Evolutionary conservation across 2,797 vertebrate genomes (phyloP).

Genomic region (Phoxinus dragarum): DNA sequence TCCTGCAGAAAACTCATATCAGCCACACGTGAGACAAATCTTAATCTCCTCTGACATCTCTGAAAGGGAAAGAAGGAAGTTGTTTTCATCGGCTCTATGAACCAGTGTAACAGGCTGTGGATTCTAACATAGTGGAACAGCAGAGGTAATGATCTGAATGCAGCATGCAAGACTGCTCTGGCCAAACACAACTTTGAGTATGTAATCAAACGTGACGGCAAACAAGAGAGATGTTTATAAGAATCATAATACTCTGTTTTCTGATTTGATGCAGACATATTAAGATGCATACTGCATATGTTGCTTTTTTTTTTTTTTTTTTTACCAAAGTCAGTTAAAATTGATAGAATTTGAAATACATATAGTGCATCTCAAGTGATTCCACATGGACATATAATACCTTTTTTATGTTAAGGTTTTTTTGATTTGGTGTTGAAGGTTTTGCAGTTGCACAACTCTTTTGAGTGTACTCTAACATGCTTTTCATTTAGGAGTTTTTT

Average conservation of each 20-base stretch:
- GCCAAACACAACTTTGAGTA: slow-evolving; percentile 5
- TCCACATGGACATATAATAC: not conserved
- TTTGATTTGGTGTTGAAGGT: too few relatives aligned
- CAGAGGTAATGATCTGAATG: slow-evolving; percentile 37
- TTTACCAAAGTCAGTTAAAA: not conserved
- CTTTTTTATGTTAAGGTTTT: too few relatives aligned
- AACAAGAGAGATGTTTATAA: slow-evolving; percentile 3
- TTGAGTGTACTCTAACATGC: too few relatives aligned
- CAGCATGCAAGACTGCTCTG: slow-evolving; percentile 21
- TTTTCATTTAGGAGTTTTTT: too few relatives aligned
- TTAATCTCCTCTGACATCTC: slow-evolving; percentile 56
- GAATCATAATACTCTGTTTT: not conserved
- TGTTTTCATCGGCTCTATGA: slow-evolving; percentile 29
- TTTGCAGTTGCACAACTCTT: too few relatives aligned
- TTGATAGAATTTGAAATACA: not conserved
- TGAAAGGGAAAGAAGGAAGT: slow-evolving; percentile 34
- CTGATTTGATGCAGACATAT: not conserved
- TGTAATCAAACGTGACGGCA: slow-evolving; percentile 8
- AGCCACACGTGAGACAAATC: slow-evolving; percentile 57
- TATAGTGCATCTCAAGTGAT: not conserved
- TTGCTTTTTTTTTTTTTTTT: not conserved
- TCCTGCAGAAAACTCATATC: slow-evolving; percentile 54
- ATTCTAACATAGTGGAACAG: slow-evolving; percentile 29
- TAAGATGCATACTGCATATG: not conserved
- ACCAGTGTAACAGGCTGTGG: slow-evolving; percentile 16